A percentile compares a stretch with the other conserved stretches of the same genome.
These are phyloP conservation scores for Cygnus buccinator DNA, from an alignment of 2,113 vertebrate genomes.

Conservation along the genomic window DNA sequence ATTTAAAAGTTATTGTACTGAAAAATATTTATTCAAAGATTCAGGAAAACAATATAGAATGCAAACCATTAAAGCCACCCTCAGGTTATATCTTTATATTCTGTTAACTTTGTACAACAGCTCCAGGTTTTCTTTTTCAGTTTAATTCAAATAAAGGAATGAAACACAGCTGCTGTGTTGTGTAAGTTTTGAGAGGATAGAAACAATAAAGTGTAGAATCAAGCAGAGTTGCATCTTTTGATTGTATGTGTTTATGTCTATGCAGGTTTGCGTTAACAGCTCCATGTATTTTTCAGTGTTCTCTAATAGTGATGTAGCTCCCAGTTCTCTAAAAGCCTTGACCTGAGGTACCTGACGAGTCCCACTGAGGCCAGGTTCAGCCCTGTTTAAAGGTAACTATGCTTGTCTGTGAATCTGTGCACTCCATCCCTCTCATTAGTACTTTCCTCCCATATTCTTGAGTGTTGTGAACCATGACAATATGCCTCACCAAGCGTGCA, in stretches of 20 bases:
- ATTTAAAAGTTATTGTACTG: conserved; percentile 17
- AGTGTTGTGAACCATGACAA: background rate
- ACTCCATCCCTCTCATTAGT: background rate
- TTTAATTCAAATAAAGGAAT: conserved; percentile 10
- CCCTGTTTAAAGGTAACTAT: background rate
- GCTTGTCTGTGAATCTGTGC: background rate
- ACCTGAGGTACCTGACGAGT: background rate
- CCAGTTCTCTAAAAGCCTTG: background rate
- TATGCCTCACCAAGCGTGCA: background rate
- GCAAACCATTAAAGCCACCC: conserved; percentile 1
- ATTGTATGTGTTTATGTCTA: background rate
- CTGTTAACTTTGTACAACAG: background rate
- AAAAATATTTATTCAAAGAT: conserved; percentile 38
- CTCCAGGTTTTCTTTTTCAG: background rate
- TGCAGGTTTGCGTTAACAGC: background rate
- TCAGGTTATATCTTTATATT: conserved; percentile 16
- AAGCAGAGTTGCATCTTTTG: background rate
- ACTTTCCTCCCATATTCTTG: background rate
- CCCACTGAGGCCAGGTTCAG: background rate
- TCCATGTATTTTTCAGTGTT: background rate
- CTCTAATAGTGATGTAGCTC: background rate
- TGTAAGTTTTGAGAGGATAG: background rate
- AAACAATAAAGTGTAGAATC: background rate
- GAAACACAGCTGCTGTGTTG: background rate
- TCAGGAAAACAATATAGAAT: conserved; percentile 1